Evolutionary conservation across 2,888 invertebrate genomes (phyloP).

Genomic region (Molorchus minor): DNA sequence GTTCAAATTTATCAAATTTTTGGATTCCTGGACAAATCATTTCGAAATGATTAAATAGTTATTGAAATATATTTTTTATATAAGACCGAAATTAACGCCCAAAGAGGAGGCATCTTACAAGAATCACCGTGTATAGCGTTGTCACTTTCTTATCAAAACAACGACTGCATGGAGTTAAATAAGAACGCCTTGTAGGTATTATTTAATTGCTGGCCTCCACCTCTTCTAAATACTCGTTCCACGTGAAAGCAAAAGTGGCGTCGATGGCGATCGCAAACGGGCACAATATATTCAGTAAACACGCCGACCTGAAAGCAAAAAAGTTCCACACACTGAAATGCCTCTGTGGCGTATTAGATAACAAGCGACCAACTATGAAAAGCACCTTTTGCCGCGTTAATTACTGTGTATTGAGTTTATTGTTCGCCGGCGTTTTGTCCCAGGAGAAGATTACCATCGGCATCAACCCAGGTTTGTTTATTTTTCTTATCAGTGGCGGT

Average conservation of each 20-base stretch:
- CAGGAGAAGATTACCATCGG: slow-evolving; percentile 17
- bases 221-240: slow-evolving; percentile 19
- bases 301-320: slow-evolving; percentile 9
- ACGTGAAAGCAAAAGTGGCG: slow-evolving; percentile 23
- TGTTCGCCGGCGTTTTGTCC: slow-evolving; percentile 4
- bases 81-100: no score
- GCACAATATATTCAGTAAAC: slow-evolving; percentile 4
- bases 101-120: no score
- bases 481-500: no score
- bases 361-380: slow-evolving; percentile 15
- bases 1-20: no score
- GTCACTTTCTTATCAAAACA: no score
- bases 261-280: slow-evolving; percentile 10
- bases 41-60: no score
- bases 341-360: slow-evolving; percentile 9
- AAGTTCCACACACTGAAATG: slow-evolving; percentile 15
- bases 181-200: no score
- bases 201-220: slow-evolving; percentile 13
- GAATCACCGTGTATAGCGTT: no score
- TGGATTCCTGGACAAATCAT: no score
- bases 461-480: slow-evolving; percentile 13
- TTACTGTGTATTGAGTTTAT: slow-evolving; percentile 18
- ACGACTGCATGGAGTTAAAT: no score
- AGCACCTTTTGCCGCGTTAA: slow-evolving; percentile 9
- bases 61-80: no score